A percentile compares a stretch with the other conserved stretches of the same genome.
Conservation (phyloP, 1,140 invertebrate species). For the Drosophila bifasciata region DNA sequence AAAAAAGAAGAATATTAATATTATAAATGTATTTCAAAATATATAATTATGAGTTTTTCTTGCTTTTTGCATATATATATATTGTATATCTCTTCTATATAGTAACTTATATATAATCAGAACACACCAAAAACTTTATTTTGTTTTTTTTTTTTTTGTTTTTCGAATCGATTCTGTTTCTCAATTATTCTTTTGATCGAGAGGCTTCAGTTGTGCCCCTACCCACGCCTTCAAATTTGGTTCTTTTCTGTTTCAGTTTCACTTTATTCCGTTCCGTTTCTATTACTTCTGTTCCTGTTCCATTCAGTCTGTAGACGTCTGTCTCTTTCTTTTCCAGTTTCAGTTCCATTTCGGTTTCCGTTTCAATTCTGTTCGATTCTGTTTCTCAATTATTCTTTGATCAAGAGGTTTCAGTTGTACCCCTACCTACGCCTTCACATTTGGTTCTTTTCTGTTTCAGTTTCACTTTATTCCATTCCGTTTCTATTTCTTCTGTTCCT, state of each 20-base stretch:
- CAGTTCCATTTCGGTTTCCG: slow-evolving; percentile 18
- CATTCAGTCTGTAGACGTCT: too few relatives aligned
- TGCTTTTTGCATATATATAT: slow-evolving; percentile 70
- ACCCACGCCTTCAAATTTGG: too few relatives aligned
- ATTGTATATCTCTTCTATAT: slow-evolving; percentile 48
- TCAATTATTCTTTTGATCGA: slow-evolving; percentile 35
- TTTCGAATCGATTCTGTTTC: slow-evolving; percentile 4
- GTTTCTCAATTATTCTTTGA: slow-evolving; percentile 34
- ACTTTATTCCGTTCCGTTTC: slow-evolving; percentile 1
- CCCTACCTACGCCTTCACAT: too few relatives aligned
- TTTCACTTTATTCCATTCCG: background rate
- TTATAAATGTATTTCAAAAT: slow-evolving; percentile 83
- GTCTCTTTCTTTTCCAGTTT: too few relatives aligned
- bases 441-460: too few relatives aligned
- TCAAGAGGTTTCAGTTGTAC: slow-evolving; percentile 19
- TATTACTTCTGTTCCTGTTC: slow-evolving; percentile 5
- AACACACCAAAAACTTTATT: slow-evolving; percentile 59
- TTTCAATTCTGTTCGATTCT: slow-evolving; percentile 6
- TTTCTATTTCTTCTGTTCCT: slow-evolving; percentile 12
- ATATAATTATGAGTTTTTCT: slow-evolving; percentile 82
- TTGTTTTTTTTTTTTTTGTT: too few relatives aligned
- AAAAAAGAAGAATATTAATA: slow-evolving; percentile 67
- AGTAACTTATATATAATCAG: slow-evolving; percentile 42
- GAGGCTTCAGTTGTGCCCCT: slow-evolving; percentile 9
- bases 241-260: too few relatives aligned